These are phyloP conservation scores for Venusia cambrica DNA, from an alignment of 2,888 invertebrate species.

Conservation along the genomic window DNA sequence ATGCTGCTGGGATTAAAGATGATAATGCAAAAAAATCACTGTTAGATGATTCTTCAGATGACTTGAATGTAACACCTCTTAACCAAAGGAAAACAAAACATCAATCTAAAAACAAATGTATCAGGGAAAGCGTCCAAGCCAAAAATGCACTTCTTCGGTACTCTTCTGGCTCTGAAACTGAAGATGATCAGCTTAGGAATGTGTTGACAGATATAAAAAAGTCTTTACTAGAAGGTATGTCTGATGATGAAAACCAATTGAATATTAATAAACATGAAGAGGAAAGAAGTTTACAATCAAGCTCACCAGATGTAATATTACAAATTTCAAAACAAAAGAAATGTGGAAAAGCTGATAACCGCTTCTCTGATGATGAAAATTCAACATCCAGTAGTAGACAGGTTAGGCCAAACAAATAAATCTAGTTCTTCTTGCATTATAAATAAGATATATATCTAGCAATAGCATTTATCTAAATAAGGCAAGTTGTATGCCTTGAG, in stretches of 20 bases:
- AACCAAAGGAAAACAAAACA: slow-evolving; percentile 31
- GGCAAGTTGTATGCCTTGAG: too few relatives aligned
- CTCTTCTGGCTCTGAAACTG: slow-evolving; percentile 65
- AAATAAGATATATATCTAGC: slow-evolving; percentile 4
- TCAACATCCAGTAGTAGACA: slow-evolving; percentile 55
- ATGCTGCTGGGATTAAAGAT: slow-evolving; percentile 3
- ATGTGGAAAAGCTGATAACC: slow-evolving; percentile 14
- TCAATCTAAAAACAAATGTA: slow-evolving; percentile 42
- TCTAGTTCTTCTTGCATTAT: slow-evolving; percentile 7
- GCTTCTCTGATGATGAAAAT: slow-evolving; percentile 32
- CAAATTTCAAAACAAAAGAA: slow-evolving; percentile 24
- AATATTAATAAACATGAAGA: slow-evolving; percentile 13
- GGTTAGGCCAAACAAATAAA: slow-evolving; percentile 51
- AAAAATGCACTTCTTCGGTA: slow-evolving; percentile 57
- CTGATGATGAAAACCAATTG: slow-evolving; percentile 40
- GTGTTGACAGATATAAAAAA: slow-evolving; percentile 45
- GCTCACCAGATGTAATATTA: slow-evolving; percentile 37
- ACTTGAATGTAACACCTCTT: slow-evolving; percentile 17
- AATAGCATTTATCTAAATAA: too few relatives aligned
- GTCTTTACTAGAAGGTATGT: slow-evolving; percentile 38
- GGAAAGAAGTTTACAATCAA: slow-evolving; percentile 6
- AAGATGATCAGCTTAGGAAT: slow-evolving; percentile 50
- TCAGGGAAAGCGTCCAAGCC: slow-evolving; percentile 57
- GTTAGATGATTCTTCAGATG: slow-evolving; percentile 23
- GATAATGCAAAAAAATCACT: slow-evolving; percentile 13